These are phyloP conservation scores for Ormyrus nitidulus DNA, from an alignment of 2,888 invertebrate species.

Conservation along the genomic window DNA sequence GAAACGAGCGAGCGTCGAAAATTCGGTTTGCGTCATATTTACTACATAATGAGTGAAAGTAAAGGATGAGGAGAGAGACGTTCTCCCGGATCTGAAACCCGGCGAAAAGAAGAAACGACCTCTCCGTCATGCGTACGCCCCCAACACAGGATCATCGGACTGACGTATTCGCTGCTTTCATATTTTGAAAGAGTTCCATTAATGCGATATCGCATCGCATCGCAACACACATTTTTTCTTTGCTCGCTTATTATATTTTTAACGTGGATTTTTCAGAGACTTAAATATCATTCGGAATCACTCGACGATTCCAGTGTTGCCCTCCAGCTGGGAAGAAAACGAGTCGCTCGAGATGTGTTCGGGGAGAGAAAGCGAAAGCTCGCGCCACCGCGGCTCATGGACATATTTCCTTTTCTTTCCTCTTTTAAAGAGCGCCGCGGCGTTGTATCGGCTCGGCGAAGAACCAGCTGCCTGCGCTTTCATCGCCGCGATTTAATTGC, in stretches of 20 bases:
- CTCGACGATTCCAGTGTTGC: no score
- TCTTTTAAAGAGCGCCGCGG: background rate
- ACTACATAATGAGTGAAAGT: conserved; percentile 71
- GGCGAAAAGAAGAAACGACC: background rate
- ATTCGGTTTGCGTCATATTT: conserved; percentile 66
- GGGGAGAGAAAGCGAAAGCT: conserved; percentile 31
- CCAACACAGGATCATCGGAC: no score
- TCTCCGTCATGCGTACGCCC: conserved; percentile 37
- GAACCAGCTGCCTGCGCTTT: conserved; percentile 1
- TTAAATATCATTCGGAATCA: no score
- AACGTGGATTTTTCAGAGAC: no score
- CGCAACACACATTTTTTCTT: no score
- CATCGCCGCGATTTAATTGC: conserved; percentile 43
- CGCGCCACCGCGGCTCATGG: background rate
- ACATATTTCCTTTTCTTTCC: conserved; percentile 12
- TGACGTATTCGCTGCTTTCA: no score
- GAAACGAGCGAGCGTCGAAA: conserved; percentile 51
- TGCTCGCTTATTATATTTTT: no score
- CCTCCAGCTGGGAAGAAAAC: conserved; percentile 25
- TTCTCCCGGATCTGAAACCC: conserved; percentile 66
- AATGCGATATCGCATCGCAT: no score
- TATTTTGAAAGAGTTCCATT: no score
- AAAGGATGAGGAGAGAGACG: conserved; percentile 58
- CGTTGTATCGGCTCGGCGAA: no score
- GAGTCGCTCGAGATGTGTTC: background rate